Conservation (phyloP, 1,140 invertebrate genomes). For the Maniola jurtina region DNA sequence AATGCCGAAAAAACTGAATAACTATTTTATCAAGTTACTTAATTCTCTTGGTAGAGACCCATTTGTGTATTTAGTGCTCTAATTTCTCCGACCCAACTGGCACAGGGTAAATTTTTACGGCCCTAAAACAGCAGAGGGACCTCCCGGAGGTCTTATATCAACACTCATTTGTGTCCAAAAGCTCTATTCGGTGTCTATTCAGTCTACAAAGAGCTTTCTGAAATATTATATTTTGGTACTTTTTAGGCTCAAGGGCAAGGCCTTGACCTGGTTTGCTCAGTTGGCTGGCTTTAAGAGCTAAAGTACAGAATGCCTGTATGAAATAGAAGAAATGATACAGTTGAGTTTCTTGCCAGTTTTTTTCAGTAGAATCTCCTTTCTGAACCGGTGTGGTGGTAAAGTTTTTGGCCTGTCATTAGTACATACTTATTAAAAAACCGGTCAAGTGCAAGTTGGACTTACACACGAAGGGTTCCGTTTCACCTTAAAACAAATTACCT, state of each 20-base stretch:
- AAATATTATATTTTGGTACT: not conserved
- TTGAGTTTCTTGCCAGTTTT: too few relatives aligned
- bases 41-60: not conserved
- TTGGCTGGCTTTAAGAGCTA: too few relatives aligned
- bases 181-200: not conserved
- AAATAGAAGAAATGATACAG: too few relatives aligned
- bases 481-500: too few relatives aligned
- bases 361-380: too few relatives aligned
- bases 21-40: not conserved
- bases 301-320: too few relatives aligned
- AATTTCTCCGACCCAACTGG: not conserved
- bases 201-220: not conserved
- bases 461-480: not conserved
- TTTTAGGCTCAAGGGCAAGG: not conserved
- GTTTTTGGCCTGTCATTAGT: too few relatives aligned
- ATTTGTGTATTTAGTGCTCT: slow-evolving; percentile 6
- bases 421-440: too few relatives aligned
- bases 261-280: not conserved
- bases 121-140: slow-evolving; percentile 12
- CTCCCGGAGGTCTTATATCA: slow-evolving; percentile 9
- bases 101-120: not conserved
- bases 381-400: too few relatives aligned
- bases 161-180: slow-evolving; percentile 1
- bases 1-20: not conserved
- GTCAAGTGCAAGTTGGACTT: too few relatives aligned